These are phyloP conservation scores for Halichondria panicea DNA, from an alignment of 37 sponge, comb jelly and placozoan genomes.

Conservation along the genomic window DNA sequence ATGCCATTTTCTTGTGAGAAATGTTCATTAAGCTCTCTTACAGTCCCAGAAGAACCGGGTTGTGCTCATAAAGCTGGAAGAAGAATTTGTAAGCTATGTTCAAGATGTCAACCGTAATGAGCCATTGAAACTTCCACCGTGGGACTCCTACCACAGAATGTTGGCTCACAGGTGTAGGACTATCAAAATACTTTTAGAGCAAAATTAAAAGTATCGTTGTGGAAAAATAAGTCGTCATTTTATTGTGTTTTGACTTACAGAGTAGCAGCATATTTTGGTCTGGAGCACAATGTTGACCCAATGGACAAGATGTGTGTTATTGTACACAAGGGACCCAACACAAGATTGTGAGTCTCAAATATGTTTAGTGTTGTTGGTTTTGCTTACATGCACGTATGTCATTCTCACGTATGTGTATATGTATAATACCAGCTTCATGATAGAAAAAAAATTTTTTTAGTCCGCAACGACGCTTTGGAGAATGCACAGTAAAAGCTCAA, in stretches of 20 bases:
- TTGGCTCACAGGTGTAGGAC: constrained; percentile 69
- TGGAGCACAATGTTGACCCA: constrained; percentile 89
- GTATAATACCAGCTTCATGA: no score
- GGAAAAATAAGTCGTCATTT: no score
- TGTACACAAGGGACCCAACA: constrained; percentile 76
- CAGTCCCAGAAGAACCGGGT: constrained; percentile 45
- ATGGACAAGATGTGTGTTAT: constrained; percentile 74
- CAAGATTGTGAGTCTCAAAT: constrained; percentile 72
- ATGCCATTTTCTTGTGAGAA: not conserved
- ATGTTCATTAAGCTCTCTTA: not conserved
- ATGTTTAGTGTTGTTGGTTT: no score
- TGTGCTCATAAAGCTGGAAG: constrained; percentile 69
- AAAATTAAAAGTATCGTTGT: no score
- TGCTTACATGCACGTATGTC: constrained; percentile 5
- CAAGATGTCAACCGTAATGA: constrained; percentile 31
- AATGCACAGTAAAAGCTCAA: constrained; percentile 29
- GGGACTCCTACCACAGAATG: constrained; percentile 90
- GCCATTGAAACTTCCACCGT: constrained; percentile 69
- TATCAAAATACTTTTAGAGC: no score
- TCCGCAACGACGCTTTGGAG: constrained; percentile 64
- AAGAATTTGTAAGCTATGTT: constrained; percentile 68
- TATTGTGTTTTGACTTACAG: constrained; percentile 30
- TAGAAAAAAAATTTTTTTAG: constrained; percentile 15
- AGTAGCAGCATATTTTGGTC: constrained; percentile 92
- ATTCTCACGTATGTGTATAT: not conserved